phyloP scores from a whole-genome alignment of 2,797 vertebrate species.

The Mus caroli region DNA sequence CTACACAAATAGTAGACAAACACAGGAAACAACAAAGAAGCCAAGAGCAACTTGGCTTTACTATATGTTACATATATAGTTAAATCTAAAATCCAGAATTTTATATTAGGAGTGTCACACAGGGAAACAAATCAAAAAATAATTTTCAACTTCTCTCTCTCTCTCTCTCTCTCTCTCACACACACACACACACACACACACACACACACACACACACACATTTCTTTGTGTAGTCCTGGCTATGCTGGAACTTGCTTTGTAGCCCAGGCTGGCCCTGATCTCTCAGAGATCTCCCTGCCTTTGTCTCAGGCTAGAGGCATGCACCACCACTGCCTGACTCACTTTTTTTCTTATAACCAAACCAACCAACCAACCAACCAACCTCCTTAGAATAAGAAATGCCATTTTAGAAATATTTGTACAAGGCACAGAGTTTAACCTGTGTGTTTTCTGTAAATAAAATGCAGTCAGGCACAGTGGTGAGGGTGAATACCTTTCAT shows the following conservation, averaged over 20 bases:
- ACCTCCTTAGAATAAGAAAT: slow-evolving; percentile 26
- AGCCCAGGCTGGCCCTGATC: no score
- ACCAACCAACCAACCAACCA: neutral
- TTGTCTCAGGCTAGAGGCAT: neutral
- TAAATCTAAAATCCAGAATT: slow-evolving; percentile 50
- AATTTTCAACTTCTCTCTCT: neutral
- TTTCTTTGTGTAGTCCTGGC: no score
- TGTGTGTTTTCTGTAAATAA: neutral
- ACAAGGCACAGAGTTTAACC: slow-evolving; percentile 38
- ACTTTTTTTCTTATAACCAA: neutral
- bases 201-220: no score
- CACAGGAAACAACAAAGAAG: neutral
- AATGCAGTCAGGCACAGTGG: neutral
- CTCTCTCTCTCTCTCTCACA: no score
- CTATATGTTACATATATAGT: neutral
- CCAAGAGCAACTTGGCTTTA: slow-evolving; percentile 1
- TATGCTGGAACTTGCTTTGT: neutral
- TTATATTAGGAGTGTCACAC: slow-evolving; percentile 3
- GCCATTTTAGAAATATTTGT: slow-evolving; percentile 44
- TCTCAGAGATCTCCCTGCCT: no score
- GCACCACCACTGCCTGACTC: neutral
- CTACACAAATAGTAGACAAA: neutral
- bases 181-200: no score
- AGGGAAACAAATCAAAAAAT: slow-evolving; percentile 43
- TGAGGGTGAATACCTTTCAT: no score